Conservation (phyloP, 2,888 invertebrate genomes). For the Ctenicera cuprea region DNA sequence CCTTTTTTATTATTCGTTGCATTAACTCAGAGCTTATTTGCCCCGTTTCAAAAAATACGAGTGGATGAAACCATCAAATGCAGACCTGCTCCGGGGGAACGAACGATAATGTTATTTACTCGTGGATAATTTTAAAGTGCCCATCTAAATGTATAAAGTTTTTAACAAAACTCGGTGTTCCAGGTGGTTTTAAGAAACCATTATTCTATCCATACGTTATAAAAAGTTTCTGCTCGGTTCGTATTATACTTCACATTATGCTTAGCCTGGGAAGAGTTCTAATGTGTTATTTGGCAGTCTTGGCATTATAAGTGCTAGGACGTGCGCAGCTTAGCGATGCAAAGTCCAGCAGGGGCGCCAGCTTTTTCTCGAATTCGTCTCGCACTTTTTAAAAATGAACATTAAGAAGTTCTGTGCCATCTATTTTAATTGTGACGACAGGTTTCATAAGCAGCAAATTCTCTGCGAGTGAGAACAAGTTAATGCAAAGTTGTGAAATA, state of each 20-base stretch:
- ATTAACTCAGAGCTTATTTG: neutral
- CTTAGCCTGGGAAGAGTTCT: constrained; percentile 34
- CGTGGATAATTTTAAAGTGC: constrained; percentile 20
- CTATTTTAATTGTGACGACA: constrained; percentile 45
- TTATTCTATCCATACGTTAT: constrained; percentile 29
- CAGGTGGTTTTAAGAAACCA: constrained; percentile 35
- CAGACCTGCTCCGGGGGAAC: neutral
- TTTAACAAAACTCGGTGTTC: constrained; percentile 20
- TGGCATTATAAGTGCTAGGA: constrained; percentile 52
- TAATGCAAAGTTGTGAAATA: constrained; percentile 20
- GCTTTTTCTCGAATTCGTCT: constrained; percentile 48
- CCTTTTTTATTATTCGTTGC: constrained; percentile 2
- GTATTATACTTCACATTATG: constrained; percentile 26
- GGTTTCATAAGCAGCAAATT: constrained; percentile 35
- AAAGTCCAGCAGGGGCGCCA: constrained; percentile 47
- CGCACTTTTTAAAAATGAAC: constrained; percentile 40
- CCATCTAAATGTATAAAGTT: constrained; percentile 11
- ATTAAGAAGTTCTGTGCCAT: constrained; percentile 33
- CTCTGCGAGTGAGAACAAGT: constrained; percentile 5
- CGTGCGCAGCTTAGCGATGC: constrained; percentile 51
- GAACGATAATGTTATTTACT: neutral
- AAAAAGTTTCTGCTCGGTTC: constrained; percentile 10
- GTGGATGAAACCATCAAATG: neutral
- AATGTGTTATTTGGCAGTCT: constrained; percentile 55
- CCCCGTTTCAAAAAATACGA: neutral